Evolutionary conservation across 2,113 vertebrate species (phyloP).

Genomic region (Glaucomys volans): DNA sequence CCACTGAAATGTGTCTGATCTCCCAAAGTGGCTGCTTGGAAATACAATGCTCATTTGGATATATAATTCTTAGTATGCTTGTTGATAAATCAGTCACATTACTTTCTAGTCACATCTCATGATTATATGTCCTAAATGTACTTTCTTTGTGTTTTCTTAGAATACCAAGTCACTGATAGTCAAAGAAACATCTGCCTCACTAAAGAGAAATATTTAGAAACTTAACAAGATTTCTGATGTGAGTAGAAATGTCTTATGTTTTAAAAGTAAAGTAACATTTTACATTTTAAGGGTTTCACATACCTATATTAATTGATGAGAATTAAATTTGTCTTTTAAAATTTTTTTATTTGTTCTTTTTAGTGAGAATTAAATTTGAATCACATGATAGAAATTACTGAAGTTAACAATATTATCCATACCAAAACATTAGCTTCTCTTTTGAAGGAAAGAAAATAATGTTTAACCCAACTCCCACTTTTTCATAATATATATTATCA

Average conservation of each 20-base stretch:
- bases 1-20: constrained; percentile 55
- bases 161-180: not conserved
- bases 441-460: not conserved
- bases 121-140: not conserved
- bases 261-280: not conserved
- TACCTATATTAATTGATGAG: not conserved
- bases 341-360: too few species aligned
- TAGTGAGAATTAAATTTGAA: not conserved
- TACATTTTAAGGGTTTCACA: not conserved
- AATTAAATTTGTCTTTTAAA: not conserved
- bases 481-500: not conserved
- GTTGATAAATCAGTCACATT: constrained; percentile 28
- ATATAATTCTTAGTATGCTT: constrained; percentile 26
- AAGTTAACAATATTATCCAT: not conserved
- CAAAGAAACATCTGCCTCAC: not conserved
- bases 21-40: constrained; percentile 45
- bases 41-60: constrained; percentile 12
- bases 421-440: not conserved
- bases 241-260: not conserved
- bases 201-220: constrained; percentile 29
- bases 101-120: constrained; percentile 45
- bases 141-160: constrained; percentile 16
- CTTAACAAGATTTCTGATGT: constrained; percentile 4
- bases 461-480: not conserved
- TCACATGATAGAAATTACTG: not conserved